phyloP scores from a whole-genome alignment of 2,797 vertebrate genomes.

The Alcedo atthis region DNA sequence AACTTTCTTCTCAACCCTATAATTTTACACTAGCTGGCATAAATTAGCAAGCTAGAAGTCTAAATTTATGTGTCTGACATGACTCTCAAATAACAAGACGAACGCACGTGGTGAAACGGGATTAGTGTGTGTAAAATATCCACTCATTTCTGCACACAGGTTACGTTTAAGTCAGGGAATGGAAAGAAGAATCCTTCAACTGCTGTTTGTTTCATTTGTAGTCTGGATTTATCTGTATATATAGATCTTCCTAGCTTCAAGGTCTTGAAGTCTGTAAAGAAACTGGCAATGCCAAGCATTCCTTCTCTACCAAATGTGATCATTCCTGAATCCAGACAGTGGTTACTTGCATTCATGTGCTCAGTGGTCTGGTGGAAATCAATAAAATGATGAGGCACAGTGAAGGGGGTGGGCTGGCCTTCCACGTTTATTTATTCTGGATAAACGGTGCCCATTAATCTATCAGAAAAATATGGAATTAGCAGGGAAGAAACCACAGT shows the following conservation, averaged over 20 bases:
- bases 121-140: conserved; percentile 41
- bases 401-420: conserved; percentile 12
- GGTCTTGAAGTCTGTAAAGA: conserved; percentile 44
- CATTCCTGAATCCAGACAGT: conserved; percentile 47
- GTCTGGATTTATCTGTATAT: conserved; percentile 7
- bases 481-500: conserved; percentile 66
- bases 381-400: conserved; percentile 29
- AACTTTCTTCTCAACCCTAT: conserved; percentile 51
- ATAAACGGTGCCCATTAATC: conserved; percentile 72
- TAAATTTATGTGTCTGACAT: conserved; percentile 65
- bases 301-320: conserved; percentile 31
- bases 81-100: conserved; percentile 49
- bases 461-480: conserved; percentile 73
- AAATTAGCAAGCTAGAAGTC: conserved; percentile 62
- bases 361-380: conserved; percentile 55
- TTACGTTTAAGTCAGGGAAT: conserved; percentile 2
- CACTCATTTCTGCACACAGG: background rate
- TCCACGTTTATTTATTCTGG: conserved; percentile 70
- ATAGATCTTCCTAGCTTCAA: conserved; percentile 16
- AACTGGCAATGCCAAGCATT: conserved; percentile 33
- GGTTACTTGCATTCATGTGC: conserved; percentile 49
- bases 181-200: conserved; percentile 48
- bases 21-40: conserved; percentile 71
- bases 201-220: conserved; percentile 31
- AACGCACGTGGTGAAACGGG: conserved; percentile 28